Conservation (phyloP, 2,797 vertebrate genomes). For the Macropodus opercularis region DNA sequence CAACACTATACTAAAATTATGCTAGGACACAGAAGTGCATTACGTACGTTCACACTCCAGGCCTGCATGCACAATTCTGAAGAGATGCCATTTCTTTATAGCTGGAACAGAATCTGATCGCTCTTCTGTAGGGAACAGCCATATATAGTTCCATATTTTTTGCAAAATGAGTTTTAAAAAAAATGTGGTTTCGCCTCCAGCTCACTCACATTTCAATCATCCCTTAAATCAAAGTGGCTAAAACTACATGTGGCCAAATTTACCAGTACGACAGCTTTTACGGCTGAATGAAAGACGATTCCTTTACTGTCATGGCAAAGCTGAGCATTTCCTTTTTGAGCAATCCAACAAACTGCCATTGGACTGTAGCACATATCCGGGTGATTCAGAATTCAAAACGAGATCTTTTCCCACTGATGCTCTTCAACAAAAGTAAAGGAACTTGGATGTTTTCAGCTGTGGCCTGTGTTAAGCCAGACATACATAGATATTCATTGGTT, state of each 20-base stretch:
- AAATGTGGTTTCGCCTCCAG: too few species aligned
- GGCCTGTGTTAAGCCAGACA: conserved; percentile 4
- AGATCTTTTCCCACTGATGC: conserved; percentile 30
- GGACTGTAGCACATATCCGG: conserved; percentile 23
- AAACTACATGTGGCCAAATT: conserved; percentile 27
- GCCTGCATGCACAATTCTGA: conserved; percentile 1
- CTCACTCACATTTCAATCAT: conserved; percentile 38
- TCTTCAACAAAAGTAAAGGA: conserved; percentile 26
- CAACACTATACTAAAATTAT: conserved; percentile 39
- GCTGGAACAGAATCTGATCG: not conserved
- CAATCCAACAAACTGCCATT: conserved; percentile 29
- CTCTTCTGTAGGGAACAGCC: conserved; percentile 1
- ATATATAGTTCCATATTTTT: too few species aligned
- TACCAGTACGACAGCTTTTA: conserved; percentile 30
- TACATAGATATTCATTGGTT: conserved; percentile 11
- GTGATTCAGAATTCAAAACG: conserved; percentile 31
- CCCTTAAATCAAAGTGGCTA: conserved; percentile 28
- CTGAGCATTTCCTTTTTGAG: conserved; percentile 18
- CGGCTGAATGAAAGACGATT: conserved; percentile 23
- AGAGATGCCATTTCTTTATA: conserved; percentile 9
- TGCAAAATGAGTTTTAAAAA: too few species aligned
- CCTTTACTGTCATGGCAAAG: conserved; percentile 35
- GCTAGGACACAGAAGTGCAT: not conserved
- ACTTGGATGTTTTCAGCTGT: conserved; percentile 28
- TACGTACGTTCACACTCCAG: not conserved